Evolutionary conservation across 2,797 vertebrate species (phyloP).

Genomic region (Danio choprae): DNA sequence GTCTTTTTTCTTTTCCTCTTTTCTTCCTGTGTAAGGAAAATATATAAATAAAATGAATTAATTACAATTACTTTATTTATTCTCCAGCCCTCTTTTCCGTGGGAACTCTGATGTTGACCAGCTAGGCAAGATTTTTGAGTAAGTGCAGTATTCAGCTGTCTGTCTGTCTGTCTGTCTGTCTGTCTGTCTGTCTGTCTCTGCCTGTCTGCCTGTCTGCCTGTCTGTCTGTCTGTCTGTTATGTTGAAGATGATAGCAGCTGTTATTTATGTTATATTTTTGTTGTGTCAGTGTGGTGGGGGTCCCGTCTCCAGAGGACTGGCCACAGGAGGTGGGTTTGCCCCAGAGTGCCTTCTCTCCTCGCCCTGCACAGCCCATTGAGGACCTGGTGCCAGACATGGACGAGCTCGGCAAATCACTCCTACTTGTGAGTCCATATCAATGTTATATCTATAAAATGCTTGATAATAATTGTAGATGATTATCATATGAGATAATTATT

Average conservation of each 20-base stretch:
- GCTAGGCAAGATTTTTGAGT: conserved; percentile 99
- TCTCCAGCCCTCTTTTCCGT: conserved; percentile 90
- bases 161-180: no score
- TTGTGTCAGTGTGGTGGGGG: conserved; percentile 87
- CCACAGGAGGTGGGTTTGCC: conserved; percentile 94
- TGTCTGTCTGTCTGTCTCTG: no score
- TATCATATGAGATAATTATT: background rate
- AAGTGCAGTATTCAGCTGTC: conserved; percentile 85
- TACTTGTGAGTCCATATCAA: conserved; percentile 83
- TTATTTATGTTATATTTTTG: background rate
- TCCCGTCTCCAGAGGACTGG: conserved; percentile 95
- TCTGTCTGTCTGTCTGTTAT: no score
- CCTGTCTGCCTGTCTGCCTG: no score
- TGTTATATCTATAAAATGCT: background rate
- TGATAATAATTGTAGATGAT: background rate
- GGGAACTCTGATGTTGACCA: conserved; percentile 99
- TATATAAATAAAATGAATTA: background rate
- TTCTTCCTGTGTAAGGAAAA: no score
- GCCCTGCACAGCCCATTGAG: conserved; percentile 89
- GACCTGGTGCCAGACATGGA: conserved; percentile 94
- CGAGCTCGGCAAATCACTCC: conserved; percentile 90
- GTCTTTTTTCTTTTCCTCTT: background rate
- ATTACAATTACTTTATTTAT: background rate
- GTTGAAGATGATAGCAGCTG: background rate
- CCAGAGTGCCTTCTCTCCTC: conserved; percentile 90